Percentiles rank a stretch among this genome's conserved stretches.
phyloP scores from a whole-genome alignment of 2,797 vertebrate genomes.

The Pogonophryne albipinna region DNA sequence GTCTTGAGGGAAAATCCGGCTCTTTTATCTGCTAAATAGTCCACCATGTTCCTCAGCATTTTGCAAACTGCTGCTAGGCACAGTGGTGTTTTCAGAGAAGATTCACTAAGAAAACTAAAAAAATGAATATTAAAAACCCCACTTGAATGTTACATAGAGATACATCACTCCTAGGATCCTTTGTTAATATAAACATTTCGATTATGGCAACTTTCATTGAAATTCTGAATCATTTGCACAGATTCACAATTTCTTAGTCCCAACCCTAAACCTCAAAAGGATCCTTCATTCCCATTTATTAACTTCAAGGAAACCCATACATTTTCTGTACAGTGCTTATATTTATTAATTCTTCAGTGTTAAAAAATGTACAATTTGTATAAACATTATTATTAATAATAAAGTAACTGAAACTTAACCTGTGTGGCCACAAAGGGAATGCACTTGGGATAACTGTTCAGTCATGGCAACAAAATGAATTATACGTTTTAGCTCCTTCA shows the following conservation, averaged over 20 bases:
- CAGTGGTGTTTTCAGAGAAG: too few species aligned
- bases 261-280: too few species aligned
- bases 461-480: slow-evolving; percentile 52
- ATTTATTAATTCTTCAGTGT: slow-evolving; percentile 83
- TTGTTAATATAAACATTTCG: not conserved
- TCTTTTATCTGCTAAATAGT: slow-evolving; percentile 7
- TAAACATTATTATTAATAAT: slow-evolving; percentile 70
- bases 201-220: not conserved
- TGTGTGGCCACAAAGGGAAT: slow-evolving; percentile 67
- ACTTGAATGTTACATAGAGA: too few species aligned
- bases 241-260: not conserved
- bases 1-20: slow-evolving; percentile 4
- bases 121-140: too few species aligned
- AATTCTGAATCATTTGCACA: not conserved
- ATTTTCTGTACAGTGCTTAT: slow-evolving; percentile 63
- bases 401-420: slow-evolving; percentile 62
- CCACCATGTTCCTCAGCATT: too few species aligned
- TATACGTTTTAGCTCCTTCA: slow-evolving; percentile 43
- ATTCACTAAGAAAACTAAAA: too few species aligned
- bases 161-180: not conserved
- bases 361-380: slow-evolving; percentile 84
- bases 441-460: slow-evolving; percentile 59
- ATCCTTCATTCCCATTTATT: not conserved
- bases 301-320: slow-evolving; percentile 31
- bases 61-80: too few species aligned